These are phyloP conservation scores for Argentina silus DNA, from an alignment of 2,797 vertebrate genomes.

Conservation along the genomic window DNA sequence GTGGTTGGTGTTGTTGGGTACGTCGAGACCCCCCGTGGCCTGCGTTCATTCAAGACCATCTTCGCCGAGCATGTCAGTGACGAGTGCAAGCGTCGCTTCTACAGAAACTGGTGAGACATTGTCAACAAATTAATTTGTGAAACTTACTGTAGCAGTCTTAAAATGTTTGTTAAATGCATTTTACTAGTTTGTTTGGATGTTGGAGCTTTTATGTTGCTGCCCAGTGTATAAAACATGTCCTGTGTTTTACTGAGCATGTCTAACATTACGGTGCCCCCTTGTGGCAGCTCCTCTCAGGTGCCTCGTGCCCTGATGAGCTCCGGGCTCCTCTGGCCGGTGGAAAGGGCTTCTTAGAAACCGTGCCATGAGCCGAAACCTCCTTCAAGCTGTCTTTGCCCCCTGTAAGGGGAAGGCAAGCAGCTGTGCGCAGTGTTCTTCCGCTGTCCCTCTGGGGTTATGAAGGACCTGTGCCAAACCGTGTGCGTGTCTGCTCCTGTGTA, in stretches of 20 bases:
- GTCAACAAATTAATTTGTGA: no score
- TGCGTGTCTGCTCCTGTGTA: constrained; percentile 25
- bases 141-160: accelerated
- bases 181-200: not conserved
- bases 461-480: constrained; percentile 77
- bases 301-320: constrained; percentile 91
- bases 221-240: constrained; percentile 34
- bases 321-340: constrained; percentile 96
- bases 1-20: constrained; percentile 93
- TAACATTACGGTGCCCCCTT: constrained; percentile 68
- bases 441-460: constrained; percentile 85
- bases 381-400: constrained; percentile 45
- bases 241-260: constrained; percentile 50
- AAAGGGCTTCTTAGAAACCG: constrained; percentile 91
- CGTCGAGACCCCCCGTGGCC: constrained; percentile 90
- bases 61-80: constrained; percentile 96
- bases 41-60: constrained; percentile 94
- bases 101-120: constrained; percentile 92
- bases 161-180: accelerated
- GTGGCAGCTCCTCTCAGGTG: constrained; percentile 94
- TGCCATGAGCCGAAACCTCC: constrained; percentile 87
- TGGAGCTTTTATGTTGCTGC: constrained; percentile 62
- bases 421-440: constrained; percentile 82
- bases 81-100: constrained; percentile 96
- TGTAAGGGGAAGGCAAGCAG: constrained; percentile 46